Conservation (phyloP, 2,888 invertebrate genomes). For the Baronia brevicornis region DNA sequence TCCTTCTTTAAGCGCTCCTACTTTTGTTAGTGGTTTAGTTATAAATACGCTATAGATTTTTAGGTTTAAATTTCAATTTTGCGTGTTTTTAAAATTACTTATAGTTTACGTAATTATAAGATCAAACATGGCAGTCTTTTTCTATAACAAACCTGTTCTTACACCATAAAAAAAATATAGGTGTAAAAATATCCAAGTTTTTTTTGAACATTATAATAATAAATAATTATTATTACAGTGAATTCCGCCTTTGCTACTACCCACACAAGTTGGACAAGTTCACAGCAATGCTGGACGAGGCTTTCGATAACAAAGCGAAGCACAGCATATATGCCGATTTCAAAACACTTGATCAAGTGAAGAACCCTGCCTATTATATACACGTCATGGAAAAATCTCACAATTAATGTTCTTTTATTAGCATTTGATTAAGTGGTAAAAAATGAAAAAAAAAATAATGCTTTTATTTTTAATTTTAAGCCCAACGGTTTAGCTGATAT, state of each 20-base stretch:
- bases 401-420: conserved; percentile 18
- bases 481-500: too few relatives aligned
- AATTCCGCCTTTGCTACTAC: conserved; percentile 91
- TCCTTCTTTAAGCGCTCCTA: too few relatives aligned
- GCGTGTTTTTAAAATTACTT: neutral
- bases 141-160: too few relatives aligned
- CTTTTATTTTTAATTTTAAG: too few relatives aligned
- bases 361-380: conserved; percentile 87
- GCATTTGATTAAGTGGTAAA: conserved; percentile 8
- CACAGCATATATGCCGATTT: conserved; percentile 90
- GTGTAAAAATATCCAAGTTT: too few relatives aligned
- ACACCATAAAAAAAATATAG: too few relatives aligned
- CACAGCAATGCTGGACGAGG: conserved; percentile 80
- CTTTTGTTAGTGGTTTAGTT: too few relatives aligned
- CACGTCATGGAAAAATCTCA: conserved; percentile 83
- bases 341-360: conserved; percentile 77
- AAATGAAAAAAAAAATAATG: too few relatives aligned
- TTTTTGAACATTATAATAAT: neutral
- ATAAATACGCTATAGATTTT: too few relatives aligned
- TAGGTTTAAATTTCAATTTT: too few relatives aligned
- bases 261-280: conserved; percentile 86
- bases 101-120: too few relatives aligned
- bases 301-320: conserved; percentile 78
- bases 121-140: too few relatives aligned
- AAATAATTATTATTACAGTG: conserved; percentile 62